Percentiles rank a stretch among this genome's conserved stretches.
These are phyloP conservation scores for Sminthopsis crassicaudata DNA, from an alignment of 2,113 vertebrate species.

Conservation along the genomic window DNA sequence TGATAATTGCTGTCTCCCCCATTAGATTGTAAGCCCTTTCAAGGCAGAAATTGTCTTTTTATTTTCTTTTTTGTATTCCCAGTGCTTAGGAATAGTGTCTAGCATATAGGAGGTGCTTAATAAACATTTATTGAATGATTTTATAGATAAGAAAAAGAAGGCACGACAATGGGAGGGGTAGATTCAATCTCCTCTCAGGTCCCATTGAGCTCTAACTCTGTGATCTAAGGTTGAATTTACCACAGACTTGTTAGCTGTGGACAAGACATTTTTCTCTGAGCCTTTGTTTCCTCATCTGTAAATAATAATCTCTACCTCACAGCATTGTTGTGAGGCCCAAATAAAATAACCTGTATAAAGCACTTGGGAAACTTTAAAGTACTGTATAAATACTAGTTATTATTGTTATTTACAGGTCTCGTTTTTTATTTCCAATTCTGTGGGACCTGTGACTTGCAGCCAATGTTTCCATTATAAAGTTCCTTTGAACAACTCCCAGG, in stretches of 20 bases:
- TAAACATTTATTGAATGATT: too few species aligned
- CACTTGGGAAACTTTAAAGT: not conserved
- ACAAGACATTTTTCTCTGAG: not conserved
- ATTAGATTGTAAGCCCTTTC: not conserved
- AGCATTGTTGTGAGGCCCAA: not conserved
- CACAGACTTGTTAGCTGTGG: not conserved
- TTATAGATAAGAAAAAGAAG: too few species aligned
- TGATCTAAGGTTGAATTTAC: not conserved
- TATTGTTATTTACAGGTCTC: not conserved
- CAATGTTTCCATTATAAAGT: conserved; percentile 41
- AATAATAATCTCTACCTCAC: not conserved
- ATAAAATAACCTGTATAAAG: not conserved
- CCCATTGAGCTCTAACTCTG: too few species aligned
- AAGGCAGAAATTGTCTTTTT: not conserved
- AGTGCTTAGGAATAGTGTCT: too few species aligned
- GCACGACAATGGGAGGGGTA: too few species aligned
- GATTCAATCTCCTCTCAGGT: too few species aligned
- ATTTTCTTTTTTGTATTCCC: not conserved
- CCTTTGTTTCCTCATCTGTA: not conserved
- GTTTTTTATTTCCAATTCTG: not conserved
- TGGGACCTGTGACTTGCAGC: not conserved
- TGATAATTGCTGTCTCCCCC: not conserved
- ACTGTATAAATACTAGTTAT: not conserved
- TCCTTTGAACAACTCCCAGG: conserved; percentile 70
- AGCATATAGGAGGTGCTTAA: too few species aligned